Evolutionary conservation across 2,888 invertebrate species (phyloP), one percentile per base, ranked within the genome.

Genomic region (Andrena praecox): DNA sequence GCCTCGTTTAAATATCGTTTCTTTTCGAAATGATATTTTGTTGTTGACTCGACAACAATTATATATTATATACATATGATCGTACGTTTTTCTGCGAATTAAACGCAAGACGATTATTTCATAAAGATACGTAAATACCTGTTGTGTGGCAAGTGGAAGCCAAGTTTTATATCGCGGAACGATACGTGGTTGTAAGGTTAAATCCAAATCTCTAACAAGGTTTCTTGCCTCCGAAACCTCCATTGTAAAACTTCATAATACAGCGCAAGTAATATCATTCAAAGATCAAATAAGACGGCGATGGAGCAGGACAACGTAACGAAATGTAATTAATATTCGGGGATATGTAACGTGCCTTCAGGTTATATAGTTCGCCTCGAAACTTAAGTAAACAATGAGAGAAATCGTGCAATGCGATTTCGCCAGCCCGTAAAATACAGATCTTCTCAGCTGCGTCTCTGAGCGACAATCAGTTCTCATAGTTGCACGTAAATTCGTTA

Each of bases 111-210:
- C 59, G 56, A 56, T 29, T 12, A 33, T 50, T 69, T 59, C 52
- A 56, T 52, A 48, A 10, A 27, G 50, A 35, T 42, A 1, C 42
- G 42, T 42, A 87, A 82, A 91, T 94, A 96, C 96, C 95, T 98
- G 98, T 94, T 98, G 98, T 24, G 98, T 97, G 64, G 96, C 96
- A 83, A 98, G 94, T 67, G 98, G 97, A 82, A 96, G 95, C 97
- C 97, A 97, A 94, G 96, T 96, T 91, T 97, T 96, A 93, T 97
- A 96, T 90, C 97, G 95, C 66, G 97, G 96, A 59, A 93, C 92
- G 50, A 90, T 90, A n/a, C 93, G 93, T 42, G 93, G 93, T 83
- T 94, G 94, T 60, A 93, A 85, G 56, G 93, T 93, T 77, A 93
- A 90, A 84, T 94, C 93, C 75, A 93, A 90, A 85, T 94, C 94